These are phyloP conservation scores for Mastacembelus armatus DNA, from an alignment of 2,797 vertebrate species.

Conservation along the genomic window DNA sequence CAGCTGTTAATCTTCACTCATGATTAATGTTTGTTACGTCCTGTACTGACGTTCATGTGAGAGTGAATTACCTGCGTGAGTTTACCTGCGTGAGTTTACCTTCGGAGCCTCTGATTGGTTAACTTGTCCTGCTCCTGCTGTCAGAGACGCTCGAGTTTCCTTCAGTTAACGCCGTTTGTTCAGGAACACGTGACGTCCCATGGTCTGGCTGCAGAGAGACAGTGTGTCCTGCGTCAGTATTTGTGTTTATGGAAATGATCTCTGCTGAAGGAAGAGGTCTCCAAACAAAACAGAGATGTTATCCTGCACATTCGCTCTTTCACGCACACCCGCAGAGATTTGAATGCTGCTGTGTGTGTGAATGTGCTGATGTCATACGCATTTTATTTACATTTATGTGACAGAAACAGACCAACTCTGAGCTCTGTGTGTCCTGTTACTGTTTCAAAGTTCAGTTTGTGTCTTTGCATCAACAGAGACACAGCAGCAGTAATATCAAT, in stretches of 20 bases:
- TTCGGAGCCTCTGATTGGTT: slow-evolving; percentile 30
- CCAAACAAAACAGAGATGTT: slow-evolving; percentile 68
- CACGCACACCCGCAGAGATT: slow-evolving; percentile 24
- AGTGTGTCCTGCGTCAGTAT: slow-evolving; percentile 24
- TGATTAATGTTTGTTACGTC: too few relatives aligned
- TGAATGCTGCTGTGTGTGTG: slow-evolving; percentile 12
- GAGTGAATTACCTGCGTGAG: not conserved
- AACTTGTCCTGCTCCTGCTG: not conserved
- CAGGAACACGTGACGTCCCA: slow-evolving; percentile 59
- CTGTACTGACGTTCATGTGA: too few relatives aligned
- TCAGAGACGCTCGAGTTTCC: slow-evolving; percentile 27
- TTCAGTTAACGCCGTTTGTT: slow-evolving; percentile 48
- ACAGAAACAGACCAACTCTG: not conserved
- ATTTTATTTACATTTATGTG: slow-evolving; percentile 9
- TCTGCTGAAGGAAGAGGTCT: slow-evolving; percentile 54
- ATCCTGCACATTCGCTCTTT: slow-evolving; percentile 31
- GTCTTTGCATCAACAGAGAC: too few relatives aligned
- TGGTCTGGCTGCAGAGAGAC: slow-evolving; percentile 40
- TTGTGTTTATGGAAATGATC: slow-evolving; percentile 74
- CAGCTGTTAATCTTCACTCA: too few relatives aligned
- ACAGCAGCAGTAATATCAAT: not conserved
- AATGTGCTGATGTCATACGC: not conserved
- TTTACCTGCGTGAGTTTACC: slow-evolving; percentile 12
- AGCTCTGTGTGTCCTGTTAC: too few relatives aligned
- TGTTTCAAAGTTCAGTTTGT: too few relatives aligned